Base-by-base conservation (phyloP, 2,797 vertebrate species). In the Scarus forsteni region DNA sequence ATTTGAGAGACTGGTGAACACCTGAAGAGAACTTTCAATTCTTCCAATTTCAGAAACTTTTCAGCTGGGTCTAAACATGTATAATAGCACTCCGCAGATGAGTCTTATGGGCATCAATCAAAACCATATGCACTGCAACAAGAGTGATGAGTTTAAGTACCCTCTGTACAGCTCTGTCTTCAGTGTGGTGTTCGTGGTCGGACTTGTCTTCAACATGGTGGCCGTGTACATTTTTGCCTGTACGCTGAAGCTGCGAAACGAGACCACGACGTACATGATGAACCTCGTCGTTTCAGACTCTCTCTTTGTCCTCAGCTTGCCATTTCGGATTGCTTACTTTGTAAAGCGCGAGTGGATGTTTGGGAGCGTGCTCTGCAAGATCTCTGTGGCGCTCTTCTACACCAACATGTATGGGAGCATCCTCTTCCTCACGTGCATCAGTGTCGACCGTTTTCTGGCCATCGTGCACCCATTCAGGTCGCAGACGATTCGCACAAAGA, bases 371-470 rank as follows among this genome's bases (percentile, higher is more conserved):
- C 92, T 97, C 12, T 99, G 98, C 92, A 97, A 96, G 91, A 94
- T 99, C 77, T 98, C 97, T 0, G 96, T 98, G 73, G 90, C 96
- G 0, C 80, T 98, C 16, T 99, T 99, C 88, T 97, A 97, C 15
- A 99, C 96, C 27, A 99, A 99, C 75, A 97, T 99, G 98, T 99
- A 99, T 0, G 96, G 98, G 60, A 99, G 98, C 92, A 98, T 99
- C 89, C 87, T 99, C 60, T 99, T 99, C 88, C 93, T 99, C 88
- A 99, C 97, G 8, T 98, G 97, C 88, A 99, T 99, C 85, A 98
- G 96, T 0, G 86, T 96, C 1, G 98, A 99, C 79, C 96, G 98
- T 9, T 99, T 98, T 72, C 86, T 99, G 87, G 98, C 98, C 8
- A 98, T 99, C 0, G 96, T 99, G n/a, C 82, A 99, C 64, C 98